Evolutionary conservation across 2,888 invertebrate genomes (phyloP), one percentile per base, ranked within the genome.

Genomic region (Slavum lentiscoides): DNA sequence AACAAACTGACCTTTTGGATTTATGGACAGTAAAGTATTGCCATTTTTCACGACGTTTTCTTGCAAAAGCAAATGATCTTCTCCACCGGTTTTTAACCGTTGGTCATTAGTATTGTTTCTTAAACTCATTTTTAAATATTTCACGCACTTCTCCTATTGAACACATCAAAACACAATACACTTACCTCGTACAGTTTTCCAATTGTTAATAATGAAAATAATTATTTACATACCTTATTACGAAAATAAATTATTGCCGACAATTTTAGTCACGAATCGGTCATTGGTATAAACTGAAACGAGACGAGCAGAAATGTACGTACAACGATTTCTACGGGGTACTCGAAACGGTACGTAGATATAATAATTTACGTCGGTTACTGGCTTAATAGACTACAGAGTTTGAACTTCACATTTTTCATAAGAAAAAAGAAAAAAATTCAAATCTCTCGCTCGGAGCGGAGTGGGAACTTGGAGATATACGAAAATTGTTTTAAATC

Each of bases 11-110:
- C 80, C 80, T 80, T 80, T 80, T 17, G 80, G 72, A 80, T 58
- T 72, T 53, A 70, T 64, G 8, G 80, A 64, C 58, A 70, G 39
- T 64, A 80, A 58, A 21, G 72, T 64, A 72, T 62, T 72, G 5
- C 84, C 85, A 83, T 85, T 85, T 75, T 84, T 84, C n/a, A 83
- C 77, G 8, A 82, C 82, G 30, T 83, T 80, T 70, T 85, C 85
- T 30, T 83, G 83, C 59, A 85, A 75, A 62, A 85, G 83, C 80
- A 84, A 84, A 61, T 85, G 84, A 81, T 85, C 84, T 82, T 85
- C 85, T 23, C 84, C 83, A 23, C 82, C 74, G 23, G 77, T 75
- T 76, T 81, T 81, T n/a, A 64, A 69, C 30, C 74, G 55, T 21
- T 73, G 81, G n/a, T 74, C 77, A 74, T 30, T 67, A 39, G 69